Evolutionary conservation across 2,113 vertebrate species (phyloP), one percentile per base, ranked within the genome.

Genomic region (Phainopepla nitens): DNA sequence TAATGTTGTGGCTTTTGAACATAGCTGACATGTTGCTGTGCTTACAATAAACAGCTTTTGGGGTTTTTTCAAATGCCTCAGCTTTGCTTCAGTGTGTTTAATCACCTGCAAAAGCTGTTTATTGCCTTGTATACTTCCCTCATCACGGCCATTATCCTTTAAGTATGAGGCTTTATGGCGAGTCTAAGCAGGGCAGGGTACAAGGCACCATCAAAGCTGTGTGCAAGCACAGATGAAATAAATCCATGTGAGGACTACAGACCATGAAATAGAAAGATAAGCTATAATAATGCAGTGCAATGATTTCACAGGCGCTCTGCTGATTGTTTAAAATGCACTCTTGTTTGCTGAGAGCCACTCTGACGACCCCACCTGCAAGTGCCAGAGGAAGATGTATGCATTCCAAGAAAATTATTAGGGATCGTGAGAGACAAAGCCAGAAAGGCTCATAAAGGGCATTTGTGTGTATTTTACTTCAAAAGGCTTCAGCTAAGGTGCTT

Each of bases 71-170:
- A 90, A 81, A 90, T 72, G 92, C 90, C 72, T 95, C 76, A 83
- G 92, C 85, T 96, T 97, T 84, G 89, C 89, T 96, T 88, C 89
- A 79, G 71, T 66, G 54, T 94, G 81, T 95, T 97, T 97, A 96
- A 97, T 94, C 85, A 88, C 87, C 94, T 90, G 82, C 54, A 8
- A 96, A 95, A 96, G 89, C 92, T 90, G 50, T 96, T 96, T 93
- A 97, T 90, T 97, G 87, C 94, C 93, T 90, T 91, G 85, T 92
- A 90, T 93, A 78, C 92, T 87, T 95, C 45, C 65, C 53, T 86
- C 91, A 89, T 81, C 75, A 60, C 44, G 79, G 89, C 68, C 80
- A 95, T 95, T 95, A 95, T 96, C 94, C 80, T 80, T 80, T 96
- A 95, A 90, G 87, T 58, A 62, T 42, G 64, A 70, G 82, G 82